Percentiles rank a stretch among this genome's conserved stretches.
phyloP scores from a whole-genome alignment of 2,888 invertebrate species.

The Ceriagrion tenellum region DNA sequence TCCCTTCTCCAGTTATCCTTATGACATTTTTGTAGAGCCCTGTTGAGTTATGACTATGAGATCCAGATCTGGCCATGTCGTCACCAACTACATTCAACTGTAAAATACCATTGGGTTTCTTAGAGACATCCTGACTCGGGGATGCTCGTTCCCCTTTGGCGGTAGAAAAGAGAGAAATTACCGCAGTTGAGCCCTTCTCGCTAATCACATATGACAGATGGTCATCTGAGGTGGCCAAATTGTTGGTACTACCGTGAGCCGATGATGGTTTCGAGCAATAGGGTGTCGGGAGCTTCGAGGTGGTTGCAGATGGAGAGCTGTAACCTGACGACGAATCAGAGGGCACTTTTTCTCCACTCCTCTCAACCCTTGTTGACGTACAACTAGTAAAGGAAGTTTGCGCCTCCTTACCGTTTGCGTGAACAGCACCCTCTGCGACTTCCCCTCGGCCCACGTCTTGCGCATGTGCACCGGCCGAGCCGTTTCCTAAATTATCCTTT shows the following conservation, averaged over 20 bases:
- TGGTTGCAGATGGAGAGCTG: conserved; percentile 77
- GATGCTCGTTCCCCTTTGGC: conserved; percentile 36
- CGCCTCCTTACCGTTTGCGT: conserved; percentile 64
- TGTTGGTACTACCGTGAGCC: conserved; percentile 73
- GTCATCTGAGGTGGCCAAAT: conserved; percentile 76
- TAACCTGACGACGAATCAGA: conserved; percentile 78
- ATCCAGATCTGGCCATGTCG: conserved; percentile 32
- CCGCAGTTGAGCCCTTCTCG: conserved; percentile 77
- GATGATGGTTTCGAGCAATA: conserved; percentile 71
- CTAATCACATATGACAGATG: conserved; percentile 77
- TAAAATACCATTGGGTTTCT: conserved; percentile 58
- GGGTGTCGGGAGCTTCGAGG: conserved; percentile 71
- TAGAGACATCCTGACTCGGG: conserved; percentile 19
- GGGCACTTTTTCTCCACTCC: conserved; percentile 44
- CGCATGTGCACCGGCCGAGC: conserved; percentile 17
- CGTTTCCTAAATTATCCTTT: conserved; percentile 50
- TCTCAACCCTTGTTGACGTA: conserved; percentile 53
- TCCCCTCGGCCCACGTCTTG: conserved; percentile 47
- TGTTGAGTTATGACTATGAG: conserved; percentile 57
- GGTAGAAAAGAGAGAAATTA: conserved; percentile 77
- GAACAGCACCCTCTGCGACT: conserved; percentile 56
- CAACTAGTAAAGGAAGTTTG: conserved; percentile 64
- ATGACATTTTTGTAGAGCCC: conserved; percentile 55
- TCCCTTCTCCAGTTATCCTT: conserved; percentile 59
- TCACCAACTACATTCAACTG: conserved; percentile 50